Evolutionary conservation across 1,140 invertebrate species (phyloP).

Genomic region (Galendromus occidentalis): DNA sequence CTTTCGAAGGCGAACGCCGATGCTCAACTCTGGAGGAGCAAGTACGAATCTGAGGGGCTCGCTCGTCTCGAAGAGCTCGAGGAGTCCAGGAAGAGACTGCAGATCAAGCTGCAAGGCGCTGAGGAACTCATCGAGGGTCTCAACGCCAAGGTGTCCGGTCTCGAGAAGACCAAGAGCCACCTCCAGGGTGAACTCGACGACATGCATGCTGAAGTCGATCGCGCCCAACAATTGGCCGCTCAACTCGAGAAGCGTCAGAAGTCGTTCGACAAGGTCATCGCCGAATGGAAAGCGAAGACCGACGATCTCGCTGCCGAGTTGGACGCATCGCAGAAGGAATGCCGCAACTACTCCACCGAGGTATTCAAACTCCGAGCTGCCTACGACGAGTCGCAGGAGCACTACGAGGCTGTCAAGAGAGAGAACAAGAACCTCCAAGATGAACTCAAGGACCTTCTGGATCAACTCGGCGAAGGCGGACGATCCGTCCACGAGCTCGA

Average conservation of each 20-base stretch:
- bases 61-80: constrained; percentile 92
- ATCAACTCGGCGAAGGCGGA: constrained; percentile 96
- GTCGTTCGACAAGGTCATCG: constrained; percentile 96
- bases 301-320: constrained; percentile 90
- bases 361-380: constrained; percentile 94
- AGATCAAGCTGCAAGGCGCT: constrained; percentile 83
- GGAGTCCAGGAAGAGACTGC: constrained; percentile 85
- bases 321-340: constrained; percentile 94
- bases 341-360: constrained; percentile 97
- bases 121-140: constrained; percentile 93
- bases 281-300: constrained; percentile 99
- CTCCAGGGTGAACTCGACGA: constrained; percentile 94
- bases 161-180: constrained; percentile 94
- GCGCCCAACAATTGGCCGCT: constrained; percentile 74
- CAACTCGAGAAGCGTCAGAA: constrained; percentile 99
- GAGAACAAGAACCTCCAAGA: constrained; percentile 98
- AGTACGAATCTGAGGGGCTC: constrained; percentile 91
- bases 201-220: constrained; percentile 85
- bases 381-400: constrained; percentile 91
- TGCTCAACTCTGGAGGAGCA: constrained; percentile 79
- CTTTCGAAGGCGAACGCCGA: constrained; percentile 93
- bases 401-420: constrained; percentile 84
- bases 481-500: constrained; percentile 83
- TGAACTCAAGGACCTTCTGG: constrained; percentile 95
- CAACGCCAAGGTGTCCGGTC: constrained; percentile 80